Conservation (phyloP, 2,888 invertebrate genomes). For the Lordiphosa fenestrarum region DNA sequence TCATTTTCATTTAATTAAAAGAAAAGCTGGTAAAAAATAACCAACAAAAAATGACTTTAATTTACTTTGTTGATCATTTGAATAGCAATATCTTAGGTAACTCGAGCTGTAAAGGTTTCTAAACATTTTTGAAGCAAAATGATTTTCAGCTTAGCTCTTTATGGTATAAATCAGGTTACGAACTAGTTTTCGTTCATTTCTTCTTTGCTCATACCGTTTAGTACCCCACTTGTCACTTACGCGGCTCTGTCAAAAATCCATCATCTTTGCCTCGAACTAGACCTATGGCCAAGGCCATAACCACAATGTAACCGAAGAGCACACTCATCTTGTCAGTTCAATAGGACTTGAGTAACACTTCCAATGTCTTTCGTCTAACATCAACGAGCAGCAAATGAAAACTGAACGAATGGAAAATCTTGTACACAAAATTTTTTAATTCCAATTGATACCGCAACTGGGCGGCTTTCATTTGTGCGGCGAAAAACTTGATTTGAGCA, state of each 20-base stretch:
- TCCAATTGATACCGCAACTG: slow-evolving; percentile 9
- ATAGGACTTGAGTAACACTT: slow-evolving; percentile 14
- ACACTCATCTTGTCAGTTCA: slow-evolving; percentile 24
- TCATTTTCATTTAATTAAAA: too few relatives aligned
- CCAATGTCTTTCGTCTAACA: slow-evolving; percentile 33
- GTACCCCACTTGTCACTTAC: slow-evolving; percentile 66
- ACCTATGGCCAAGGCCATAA: slow-evolving; percentile 27
- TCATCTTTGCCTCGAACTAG: slow-evolving; percentile 54
- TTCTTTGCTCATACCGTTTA: too few relatives aligned
- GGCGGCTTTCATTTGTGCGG: slow-evolving; percentile 43
- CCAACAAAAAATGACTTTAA: too few relatives aligned
- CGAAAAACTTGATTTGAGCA: slow-evolving; percentile 64
- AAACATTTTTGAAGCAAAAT: too few relatives aligned
- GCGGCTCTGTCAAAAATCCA: slow-evolving; percentile 70
- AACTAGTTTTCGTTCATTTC: too few relatives aligned
- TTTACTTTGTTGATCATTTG: too few relatives aligned
- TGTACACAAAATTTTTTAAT: slow-evolving; percentile 49
- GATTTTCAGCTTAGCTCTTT: too few relatives aligned
- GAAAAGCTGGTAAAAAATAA: too few relatives aligned
- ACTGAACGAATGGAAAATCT: slow-evolving; percentile 43
- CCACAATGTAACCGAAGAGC: slow-evolving; percentile 24
- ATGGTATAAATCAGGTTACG: too few relatives aligned
- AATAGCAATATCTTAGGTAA: too few relatives aligned
- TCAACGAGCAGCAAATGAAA: slow-evolving; percentile 46
- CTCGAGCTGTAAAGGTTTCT: too few relatives aligned